Conservation (phyloP, 2,113 vertebrate species). For the Poeciliopsis occidentalis region DNA sequence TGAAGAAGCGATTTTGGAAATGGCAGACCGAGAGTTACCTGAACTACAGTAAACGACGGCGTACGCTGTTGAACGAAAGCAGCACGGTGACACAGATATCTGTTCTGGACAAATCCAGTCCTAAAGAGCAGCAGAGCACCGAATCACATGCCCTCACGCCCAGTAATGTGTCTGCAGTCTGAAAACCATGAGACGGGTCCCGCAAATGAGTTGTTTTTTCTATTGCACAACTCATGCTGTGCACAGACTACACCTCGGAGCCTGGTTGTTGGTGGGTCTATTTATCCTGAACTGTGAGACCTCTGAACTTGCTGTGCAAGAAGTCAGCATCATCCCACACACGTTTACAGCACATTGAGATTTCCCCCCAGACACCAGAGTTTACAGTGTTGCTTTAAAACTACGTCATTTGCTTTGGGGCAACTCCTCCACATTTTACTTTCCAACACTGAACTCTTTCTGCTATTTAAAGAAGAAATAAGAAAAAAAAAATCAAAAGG, state of each 20-base stretch:
- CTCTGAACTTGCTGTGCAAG: neutral
- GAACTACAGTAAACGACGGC: conserved; percentile 71
- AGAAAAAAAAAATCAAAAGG: neutral
- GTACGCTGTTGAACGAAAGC: conserved; percentile 80
- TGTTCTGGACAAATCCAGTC: conserved; percentile 81
- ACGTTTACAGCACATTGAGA: neutral
- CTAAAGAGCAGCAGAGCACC: conserved; percentile 59
- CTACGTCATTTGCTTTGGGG: conserved; percentile 4
- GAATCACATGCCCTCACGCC: conserved; percentile 18
- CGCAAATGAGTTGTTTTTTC: neutral
- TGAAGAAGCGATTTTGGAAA: conserved; percentile 82
- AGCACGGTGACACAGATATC: conserved; percentile 83
- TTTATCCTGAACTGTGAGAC: conserved; percentile 8
- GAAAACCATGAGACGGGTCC: neutral
- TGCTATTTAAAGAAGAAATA: neutral
- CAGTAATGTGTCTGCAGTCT: conserved; percentile 44
- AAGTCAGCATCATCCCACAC: neutral
- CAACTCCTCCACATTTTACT: conserved; percentile 4
- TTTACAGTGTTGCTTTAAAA: neutral
- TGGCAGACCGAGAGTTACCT: conserved; percentile 80
- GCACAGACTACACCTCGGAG: conserved; percentile 21
- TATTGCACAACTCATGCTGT: neutral
- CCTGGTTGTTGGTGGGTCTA: conserved; percentile 20
- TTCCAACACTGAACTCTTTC: neutral
- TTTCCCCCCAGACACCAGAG: neutral